Evolutionary conservation across 2,113 vertebrate species (phyloP).

Genomic region (Boulengeromyrus knoepffleri): DNA sequence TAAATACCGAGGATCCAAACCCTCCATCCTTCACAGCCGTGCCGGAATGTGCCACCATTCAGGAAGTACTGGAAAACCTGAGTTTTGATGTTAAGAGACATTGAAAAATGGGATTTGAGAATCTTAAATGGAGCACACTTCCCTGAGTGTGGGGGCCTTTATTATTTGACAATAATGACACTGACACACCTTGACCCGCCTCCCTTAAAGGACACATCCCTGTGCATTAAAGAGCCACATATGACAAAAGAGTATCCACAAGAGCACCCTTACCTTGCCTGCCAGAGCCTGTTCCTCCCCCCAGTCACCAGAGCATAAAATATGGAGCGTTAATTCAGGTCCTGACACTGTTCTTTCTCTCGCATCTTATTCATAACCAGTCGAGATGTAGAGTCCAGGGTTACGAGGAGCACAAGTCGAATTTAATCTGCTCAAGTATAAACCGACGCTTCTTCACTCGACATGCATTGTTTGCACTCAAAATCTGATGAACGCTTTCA

Average conservation of each 20-base stretch:
- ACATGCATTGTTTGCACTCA: background rate
- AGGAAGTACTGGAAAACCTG: background rate
- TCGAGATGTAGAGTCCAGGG: constrained; percentile 14
- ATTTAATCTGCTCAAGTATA: background rate
- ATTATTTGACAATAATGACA: background rate
- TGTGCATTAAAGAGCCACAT: background rate
- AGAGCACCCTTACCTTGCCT: background rate
- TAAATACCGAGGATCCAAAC: background rate
- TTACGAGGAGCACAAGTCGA: constrained; percentile 4
- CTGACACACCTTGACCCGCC: background rate
- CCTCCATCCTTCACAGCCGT: background rate
- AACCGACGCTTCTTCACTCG: background rate
- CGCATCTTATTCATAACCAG: background rate
- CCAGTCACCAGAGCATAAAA: constrained; percentile 41
- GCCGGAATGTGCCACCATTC: background rate
- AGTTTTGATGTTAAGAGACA: background rate
- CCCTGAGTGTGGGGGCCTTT: background rate
- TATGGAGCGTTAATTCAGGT: constrained; percentile 66
- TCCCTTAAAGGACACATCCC: background rate
- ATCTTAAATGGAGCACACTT: background rate
- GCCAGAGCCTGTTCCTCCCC: background rate
- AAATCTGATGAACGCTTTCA: constrained; percentile 1
- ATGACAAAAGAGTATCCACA: background rate
- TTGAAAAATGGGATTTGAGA: background rate
- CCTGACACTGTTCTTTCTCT: constrained; percentile 46